Conservation (phyloP, 2,888 invertebrate genomes). For the Drosophila mayaguana region DNA sequence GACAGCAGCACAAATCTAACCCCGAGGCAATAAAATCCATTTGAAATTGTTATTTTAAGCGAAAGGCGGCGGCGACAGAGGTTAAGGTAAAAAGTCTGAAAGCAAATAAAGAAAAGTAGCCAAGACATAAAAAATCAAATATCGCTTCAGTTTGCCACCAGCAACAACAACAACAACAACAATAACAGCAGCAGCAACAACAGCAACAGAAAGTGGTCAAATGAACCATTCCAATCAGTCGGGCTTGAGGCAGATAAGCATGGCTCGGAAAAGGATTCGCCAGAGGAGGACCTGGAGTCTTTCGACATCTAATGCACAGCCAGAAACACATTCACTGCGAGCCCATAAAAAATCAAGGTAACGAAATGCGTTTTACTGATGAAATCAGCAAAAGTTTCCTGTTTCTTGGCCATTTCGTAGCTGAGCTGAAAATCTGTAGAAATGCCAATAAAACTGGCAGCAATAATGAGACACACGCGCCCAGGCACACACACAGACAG, state of each 20-base stretch:
- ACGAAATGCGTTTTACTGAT: conserved; percentile 77
- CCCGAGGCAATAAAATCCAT: conserved; percentile 80
- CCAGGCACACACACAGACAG: not conserved
- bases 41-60: conserved; percentile 81
- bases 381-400: conserved; percentile 69
- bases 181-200: not conserved
- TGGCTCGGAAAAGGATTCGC: conserved; percentile 26
- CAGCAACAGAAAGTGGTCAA: conserved; percentile 37
- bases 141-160: conserved; percentile 63
- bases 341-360: conserved; percentile 70
- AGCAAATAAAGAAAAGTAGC: conserved; percentile 56
- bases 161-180: conserved; percentile 8
- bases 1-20: conserved; percentile 68
- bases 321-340: conserved; percentile 8
- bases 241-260: conserved; percentile 50
- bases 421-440: conserved; percentile 66
- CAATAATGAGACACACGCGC: conserved; percentile 67
- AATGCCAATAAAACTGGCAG: conserved; percentile 72
- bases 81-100: conserved; percentile 28
- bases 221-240: conserved; percentile 46
- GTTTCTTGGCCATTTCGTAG: conserved; percentile 25
- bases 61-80: conserved; percentile 39
- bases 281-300: not conserved
- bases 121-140: conserved; percentile 79
- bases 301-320: conserved; percentile 1